phyloP scores from a whole-genome alignment of 2,888 invertebrate species.

The Cheilosia variabilis region DNA sequence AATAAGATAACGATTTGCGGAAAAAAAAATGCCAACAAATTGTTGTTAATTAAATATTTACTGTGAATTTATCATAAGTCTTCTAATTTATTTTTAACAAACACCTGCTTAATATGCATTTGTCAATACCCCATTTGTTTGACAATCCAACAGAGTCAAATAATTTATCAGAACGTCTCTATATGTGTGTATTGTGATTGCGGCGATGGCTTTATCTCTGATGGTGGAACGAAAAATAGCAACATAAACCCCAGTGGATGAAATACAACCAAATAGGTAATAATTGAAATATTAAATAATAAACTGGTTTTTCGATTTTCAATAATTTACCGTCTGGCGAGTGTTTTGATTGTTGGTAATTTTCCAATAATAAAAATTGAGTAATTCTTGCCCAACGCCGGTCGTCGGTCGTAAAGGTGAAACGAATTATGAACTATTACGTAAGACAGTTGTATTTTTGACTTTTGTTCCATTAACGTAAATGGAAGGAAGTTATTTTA shows the following conservation, averaged over 20 bases:
- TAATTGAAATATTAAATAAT: slow-evolving; percentile 24
- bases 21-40: background rate
- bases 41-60: background rate
- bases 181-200: no score
- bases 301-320: slow-evolving; percentile 16
- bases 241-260: background rate
- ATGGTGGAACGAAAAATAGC: background rate
- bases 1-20: background rate
- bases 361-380: slow-evolving; percentile 29
- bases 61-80: background rate
- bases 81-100: background rate
- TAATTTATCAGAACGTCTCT: background rate
- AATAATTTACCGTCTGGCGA: background rate
- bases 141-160: slow-evolving; percentile 2
- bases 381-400: background rate
- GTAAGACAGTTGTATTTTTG: no score
- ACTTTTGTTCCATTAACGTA: no score
- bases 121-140: slow-evolving; percentile 19
- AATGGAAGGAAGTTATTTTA: no score
- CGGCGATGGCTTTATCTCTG: slow-evolving; percentile 4
- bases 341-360: slow-evolving; percentile 13
- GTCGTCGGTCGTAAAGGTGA: background rate
- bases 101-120: slow-evolving; percentile 25
- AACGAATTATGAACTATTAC: no score
- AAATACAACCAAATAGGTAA: no score